Conservation (phyloP, 2,113 vertebrate species). For the Hystrix cristata region DNA sequence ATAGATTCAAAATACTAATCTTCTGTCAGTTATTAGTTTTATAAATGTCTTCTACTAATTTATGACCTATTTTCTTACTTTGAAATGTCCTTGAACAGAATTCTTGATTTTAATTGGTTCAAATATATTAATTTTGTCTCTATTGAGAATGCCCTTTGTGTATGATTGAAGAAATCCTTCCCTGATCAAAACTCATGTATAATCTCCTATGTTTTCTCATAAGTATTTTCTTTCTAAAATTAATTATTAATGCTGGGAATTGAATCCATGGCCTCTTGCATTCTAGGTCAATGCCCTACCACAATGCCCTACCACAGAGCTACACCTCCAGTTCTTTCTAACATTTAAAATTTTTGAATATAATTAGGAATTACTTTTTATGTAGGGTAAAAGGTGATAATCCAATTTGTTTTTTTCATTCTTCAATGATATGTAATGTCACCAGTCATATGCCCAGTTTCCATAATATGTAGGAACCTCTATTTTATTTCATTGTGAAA, state of each 20-base stretch:
- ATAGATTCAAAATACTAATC: neutral
- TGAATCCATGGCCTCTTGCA: neutral
- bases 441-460: neutral
- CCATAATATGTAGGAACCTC: neutral
- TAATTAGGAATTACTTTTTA: slow-evolving; percentile 50
- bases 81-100: neutral
- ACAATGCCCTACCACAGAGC: neutral
- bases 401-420: neutral
- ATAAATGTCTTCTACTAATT: neutral
- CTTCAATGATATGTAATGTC: neutral
- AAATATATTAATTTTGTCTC: neutral
- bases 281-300: neutral
- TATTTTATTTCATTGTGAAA: slow-evolving; percentile 24
- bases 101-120: neutral
- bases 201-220: neutral
- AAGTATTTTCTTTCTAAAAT: neutral
- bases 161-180: neutral
- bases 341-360: neutral
- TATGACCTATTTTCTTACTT: neutral
- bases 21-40: neutral
- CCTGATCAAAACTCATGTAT: neutral
- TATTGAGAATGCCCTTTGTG: neutral
- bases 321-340: neutral
- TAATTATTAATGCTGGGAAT: neutral
- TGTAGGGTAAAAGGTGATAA: neutral